phyloP scores from a whole-genome alignment of 2,113 vertebrate species.

The Cinclus cinclus region DNA sequence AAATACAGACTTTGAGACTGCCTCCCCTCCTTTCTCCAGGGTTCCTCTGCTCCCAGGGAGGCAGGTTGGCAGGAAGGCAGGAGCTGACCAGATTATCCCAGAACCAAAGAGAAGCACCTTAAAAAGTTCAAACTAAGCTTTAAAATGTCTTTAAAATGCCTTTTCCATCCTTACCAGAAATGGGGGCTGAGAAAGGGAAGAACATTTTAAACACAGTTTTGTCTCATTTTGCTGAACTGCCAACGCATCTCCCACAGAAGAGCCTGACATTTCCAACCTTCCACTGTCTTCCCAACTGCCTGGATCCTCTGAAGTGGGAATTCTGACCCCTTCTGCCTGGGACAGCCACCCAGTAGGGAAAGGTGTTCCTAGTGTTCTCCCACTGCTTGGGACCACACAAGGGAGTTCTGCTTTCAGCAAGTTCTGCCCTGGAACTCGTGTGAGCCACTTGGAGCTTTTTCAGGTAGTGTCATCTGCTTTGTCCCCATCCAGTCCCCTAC shows the following conservation, averaged over 20 bases:
- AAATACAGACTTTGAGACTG: background rate
- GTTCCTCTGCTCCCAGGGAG: background rate
- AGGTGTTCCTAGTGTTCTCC: background rate
- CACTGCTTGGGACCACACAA: background rate
- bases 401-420: background rate
- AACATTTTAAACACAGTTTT: background rate
- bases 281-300: background rate
- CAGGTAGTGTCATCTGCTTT: background rate
- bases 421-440: background rate
- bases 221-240: background rate
- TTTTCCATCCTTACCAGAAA: background rate
- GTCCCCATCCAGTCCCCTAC: background rate
- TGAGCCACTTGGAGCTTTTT: background rate
- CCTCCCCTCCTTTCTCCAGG: background rate
- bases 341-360: background rate
- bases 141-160: background rate
- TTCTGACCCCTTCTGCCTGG: background rate
- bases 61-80: background rate
- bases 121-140: background rate
- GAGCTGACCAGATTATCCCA: background rate
- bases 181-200: background rate
- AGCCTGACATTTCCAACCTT: background rate
- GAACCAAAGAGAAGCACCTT: slow-evolving; percentile 8
- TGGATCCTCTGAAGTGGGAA: accelerated
- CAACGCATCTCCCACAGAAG: background rate